Evolutionary conservation across 2,113 vertebrate species (phyloP).

Genomic region (Heteronetta atricapilla): DNA sequence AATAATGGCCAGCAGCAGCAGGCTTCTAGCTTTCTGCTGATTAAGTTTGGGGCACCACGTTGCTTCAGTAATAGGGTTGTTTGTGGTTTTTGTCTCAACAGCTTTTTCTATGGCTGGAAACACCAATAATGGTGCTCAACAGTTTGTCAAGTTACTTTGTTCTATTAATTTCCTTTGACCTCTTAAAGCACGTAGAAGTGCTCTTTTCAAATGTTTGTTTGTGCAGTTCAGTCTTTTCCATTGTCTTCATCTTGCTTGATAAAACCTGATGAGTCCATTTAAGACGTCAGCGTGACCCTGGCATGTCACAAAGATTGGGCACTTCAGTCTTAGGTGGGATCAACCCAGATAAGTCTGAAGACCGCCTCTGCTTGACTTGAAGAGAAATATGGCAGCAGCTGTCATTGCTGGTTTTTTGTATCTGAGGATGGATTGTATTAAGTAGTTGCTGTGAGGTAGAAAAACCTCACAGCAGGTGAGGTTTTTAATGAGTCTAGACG

Average conservation of each 20-base stretch:
- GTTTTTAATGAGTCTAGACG: not conserved
- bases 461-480: too few relatives aligned
- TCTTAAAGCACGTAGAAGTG: not conserved
- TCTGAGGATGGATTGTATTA: not conserved
- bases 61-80: not conserved
- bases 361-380: not conserved
- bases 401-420: not conserved
- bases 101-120: not conserved
- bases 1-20: not conserved
- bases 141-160: not conserved
- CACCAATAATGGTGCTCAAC: rapidly evolving
- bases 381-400: not conserved
- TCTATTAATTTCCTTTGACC: not conserved
- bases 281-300: not conserved
- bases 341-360: not conserved
- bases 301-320: not conserved
- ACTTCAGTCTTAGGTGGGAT: not conserved
- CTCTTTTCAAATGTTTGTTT: not conserved
- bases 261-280: not conserved
- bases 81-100: not conserved
- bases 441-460: not conserved
- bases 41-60: not conserved
- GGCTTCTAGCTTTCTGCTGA: not conserved
- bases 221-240: not conserved
- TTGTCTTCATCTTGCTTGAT: not conserved